A percentile compares a stretch with the other conserved stretches of the same genome.
These are phyloP conservation scores for Sinocyclocheilus anophthalmus DNA, from an alignment of 2,113 vertebrate genomes.

Conservation along the genomic window DNA sequence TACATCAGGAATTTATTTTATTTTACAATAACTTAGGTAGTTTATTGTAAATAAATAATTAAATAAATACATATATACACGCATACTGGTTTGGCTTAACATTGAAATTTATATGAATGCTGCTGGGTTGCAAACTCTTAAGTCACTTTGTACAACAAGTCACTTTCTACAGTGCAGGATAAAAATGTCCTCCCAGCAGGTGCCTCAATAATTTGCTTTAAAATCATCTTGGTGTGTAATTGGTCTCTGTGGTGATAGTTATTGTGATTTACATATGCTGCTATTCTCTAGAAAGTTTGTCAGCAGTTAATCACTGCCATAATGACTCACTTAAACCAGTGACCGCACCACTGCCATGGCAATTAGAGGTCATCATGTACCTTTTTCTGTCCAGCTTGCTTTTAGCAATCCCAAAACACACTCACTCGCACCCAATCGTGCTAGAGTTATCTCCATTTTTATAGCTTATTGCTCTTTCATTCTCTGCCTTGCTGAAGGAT, in stretches of 20 bases:
- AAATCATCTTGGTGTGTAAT: constrained; percentile 46
- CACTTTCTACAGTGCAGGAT: neutral
- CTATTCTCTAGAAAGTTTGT: constrained; percentile 42
- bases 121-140: neutral
- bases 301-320: constrained; percentile 43
- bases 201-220: constrained; percentile 36
- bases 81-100: neutral
- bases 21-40: no score
- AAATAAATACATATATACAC: no score
- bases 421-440: neutral
- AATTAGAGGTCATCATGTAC: constrained; percentile 36
- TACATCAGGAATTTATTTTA: no score
- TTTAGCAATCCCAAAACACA: neutral
- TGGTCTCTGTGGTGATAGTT: constrained; percentile 52
- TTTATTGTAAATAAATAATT: no score
- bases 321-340: constrained; percentile 38
- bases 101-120: neutral
- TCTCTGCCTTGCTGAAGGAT: neutral
- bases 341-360: neutral
- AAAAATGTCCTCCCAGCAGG: constrained; percentile 21
- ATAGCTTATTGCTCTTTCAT: neutral
- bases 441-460: neutral
- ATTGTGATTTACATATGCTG: constrained; percentile 48
- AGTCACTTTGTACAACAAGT: neutral
- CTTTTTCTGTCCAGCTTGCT: neutral